Evolutionary conservation across 2,113 vertebrate species (phyloP), one percentile per base, ranked within the genome.

Genomic region (Odontophorus gujanensis): DNA sequence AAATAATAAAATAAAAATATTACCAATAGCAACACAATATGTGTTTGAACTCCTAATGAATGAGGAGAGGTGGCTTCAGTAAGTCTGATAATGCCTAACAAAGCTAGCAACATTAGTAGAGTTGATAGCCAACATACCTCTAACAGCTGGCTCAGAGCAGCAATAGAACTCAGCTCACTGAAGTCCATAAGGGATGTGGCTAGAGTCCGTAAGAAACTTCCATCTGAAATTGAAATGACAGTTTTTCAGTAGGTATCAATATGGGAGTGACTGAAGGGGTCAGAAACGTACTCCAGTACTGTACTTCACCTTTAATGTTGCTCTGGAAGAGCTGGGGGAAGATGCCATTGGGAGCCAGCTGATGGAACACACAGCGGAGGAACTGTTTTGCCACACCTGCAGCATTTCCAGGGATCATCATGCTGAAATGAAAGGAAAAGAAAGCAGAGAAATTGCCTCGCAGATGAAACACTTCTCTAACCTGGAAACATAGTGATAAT

Each of bases 331-430:
- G 98, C 96, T 99, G 99, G 5, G 99, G 99, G 65, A 99, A 97
- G 96, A 99, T 99, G 93, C 99, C 99, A 2, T 99, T 99, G 61
- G 99, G 99, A 51, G 99, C 99, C 96, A 99, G 96, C 92, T 99
- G 99, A 92, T 99, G 99, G 96, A 99, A 99, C 94, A 99, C 97
- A 62, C 99, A 99, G 61, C 99, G 99, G 36, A 99, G 98, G 95
- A 99, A 99, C 96, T 99, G 99, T 96, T 99, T 99, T 81, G 99
- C 99, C 94, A 99, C 99, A 71, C 99, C 99, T 13, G 99, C 99
- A 38, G 99, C 99, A 68, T 99, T 99, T 93, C 99, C 99, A 21
- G 99, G 99, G 77, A 99, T 99, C 98, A 99, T 98, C 98, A 99
- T 99, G 93, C 99, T 99, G 85, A 34, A 72, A 80, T 2, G 4